A percentile compares a stretch with the other conserved stretches of the same genome.
phyloP scores from a whole-genome alignment of 2,113 vertebrate genomes.

The Marmota flaviventris region DNA sequence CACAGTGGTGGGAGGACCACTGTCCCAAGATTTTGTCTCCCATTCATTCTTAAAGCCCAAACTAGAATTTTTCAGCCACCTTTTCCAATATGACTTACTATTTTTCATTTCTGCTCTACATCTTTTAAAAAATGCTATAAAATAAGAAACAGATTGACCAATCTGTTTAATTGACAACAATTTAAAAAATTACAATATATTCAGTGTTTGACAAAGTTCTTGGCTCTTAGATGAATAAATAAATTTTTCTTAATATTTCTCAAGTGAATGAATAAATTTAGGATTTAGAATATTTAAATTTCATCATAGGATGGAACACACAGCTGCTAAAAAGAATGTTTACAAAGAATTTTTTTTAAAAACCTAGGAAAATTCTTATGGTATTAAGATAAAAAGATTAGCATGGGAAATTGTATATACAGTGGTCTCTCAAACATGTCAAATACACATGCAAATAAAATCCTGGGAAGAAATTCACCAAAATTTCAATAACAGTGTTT shows the following conservation, averaged over 20 bases:
- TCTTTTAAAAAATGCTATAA: neutral
- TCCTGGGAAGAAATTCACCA: slow-evolving; percentile 14
- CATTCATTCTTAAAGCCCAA: neutral
- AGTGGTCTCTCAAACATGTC: neutral
- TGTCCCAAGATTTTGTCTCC: neutral
- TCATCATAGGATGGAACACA: neutral
- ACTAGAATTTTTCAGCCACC: neutral
- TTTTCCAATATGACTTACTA: neutral
- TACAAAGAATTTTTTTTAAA: neutral
- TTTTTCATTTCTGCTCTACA: slow-evolving; percentile 57
- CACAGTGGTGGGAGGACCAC: neutral
- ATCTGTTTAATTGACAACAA: neutral
- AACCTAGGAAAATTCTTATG: neutral
- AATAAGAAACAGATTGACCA: slow-evolving; percentile 11
- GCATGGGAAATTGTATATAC: neutral
- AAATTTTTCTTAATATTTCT: slow-evolving; percentile 17
- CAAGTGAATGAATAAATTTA: slow-evolving; percentile 48
- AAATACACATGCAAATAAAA: neutral
- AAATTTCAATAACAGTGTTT: slow-evolving; percentile 32
- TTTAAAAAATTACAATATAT: neutral
- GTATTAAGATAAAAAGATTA: slow-evolving; percentile 36
- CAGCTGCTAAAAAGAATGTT: slow-evolving; percentile 5
- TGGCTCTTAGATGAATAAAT: slow-evolving; percentile 20
- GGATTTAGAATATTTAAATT: slow-evolving; percentile 33
- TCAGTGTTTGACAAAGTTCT: neutral